Percentiles rank a stretch among this genome's conserved stretches.
Conservation (phyloP, 30 jellyfish, hydroid and myxozoan genomes). For the Aurelia aurita complex sp. Pacific region DNA sequence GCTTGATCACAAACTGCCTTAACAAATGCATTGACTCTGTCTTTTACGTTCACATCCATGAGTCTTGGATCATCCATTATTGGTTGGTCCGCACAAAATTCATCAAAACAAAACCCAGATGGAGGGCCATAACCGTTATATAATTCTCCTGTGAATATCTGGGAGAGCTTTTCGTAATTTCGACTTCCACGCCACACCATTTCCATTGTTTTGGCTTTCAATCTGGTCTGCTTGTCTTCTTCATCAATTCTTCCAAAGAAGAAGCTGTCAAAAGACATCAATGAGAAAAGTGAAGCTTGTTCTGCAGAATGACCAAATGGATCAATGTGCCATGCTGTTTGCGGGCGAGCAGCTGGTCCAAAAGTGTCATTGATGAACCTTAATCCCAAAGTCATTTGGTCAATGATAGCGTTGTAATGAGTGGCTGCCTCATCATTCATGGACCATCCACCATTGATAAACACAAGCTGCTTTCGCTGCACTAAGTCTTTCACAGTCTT, state of each 20-base stretch:
- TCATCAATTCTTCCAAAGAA: constrained; percentile 96
- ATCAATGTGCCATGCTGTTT: constrained; percentile 98
- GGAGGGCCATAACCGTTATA: constrained; percentile 98
- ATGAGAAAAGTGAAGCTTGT: constrained; percentile 94
- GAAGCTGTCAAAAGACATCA: constrained; percentile 98
- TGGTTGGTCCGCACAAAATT: constrained; percentile 94
- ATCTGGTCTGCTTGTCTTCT: constrained; percentile 89
- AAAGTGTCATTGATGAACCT: constrained; percentile 89
- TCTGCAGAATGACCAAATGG: constrained; percentile 99
- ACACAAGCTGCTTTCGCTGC: constrained; percentile 77
- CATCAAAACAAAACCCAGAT: constrained; percentile 93
- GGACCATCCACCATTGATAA: constrained; percentile 98
- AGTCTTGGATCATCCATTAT: constrained; percentile 85
- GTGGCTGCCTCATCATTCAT: constrained; percentile 99
- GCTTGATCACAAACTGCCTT: constrained; percentile 96
- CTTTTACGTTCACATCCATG: constrained; percentile 92
- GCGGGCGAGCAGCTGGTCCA: constrained; percentile 95
- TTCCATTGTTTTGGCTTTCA: constrained; percentile 93
- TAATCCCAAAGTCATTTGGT: constrained; percentile 96
- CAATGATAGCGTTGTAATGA: constrained; percentile 95
- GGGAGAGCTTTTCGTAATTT: constrained; percentile 73
- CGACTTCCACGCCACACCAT: constrained; percentile 99
- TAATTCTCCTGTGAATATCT: constrained; percentile 96
- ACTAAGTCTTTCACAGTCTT: constrained; percentile 63
- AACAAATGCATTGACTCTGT: constrained; percentile 90